Evolutionary conservation across 2,888 invertebrate species (phyloP).

Genomic region (Litoditis marina): DNA sequence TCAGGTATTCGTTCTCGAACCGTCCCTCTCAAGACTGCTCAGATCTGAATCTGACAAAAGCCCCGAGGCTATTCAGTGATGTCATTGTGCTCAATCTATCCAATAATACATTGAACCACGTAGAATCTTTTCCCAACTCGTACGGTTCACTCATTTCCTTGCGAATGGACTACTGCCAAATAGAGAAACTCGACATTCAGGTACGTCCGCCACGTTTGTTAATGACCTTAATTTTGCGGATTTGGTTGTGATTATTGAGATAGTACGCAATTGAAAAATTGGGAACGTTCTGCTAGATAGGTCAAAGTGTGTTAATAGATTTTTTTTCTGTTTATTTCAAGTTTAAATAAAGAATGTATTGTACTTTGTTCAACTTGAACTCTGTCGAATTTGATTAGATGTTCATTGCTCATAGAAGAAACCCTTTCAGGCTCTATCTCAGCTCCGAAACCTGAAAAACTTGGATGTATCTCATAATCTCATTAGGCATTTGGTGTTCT

Average conservation of each 20-base stretch:
- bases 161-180: constrained; percentile 28
- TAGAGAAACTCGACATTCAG: constrained; percentile 30
- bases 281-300: too few relatives aligned
- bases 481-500: constrained; percentile 9
- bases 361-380: too few relatives aligned
- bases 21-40: constrained; percentile 38
- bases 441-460: constrained; percentile 8
- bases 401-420: neutral
- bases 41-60: constrained; percentile 14
- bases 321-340: too few relatives aligned
- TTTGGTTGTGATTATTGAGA: too few relatives aligned
- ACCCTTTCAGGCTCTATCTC: constrained; percentile 7
- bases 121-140: constrained; percentile 21
- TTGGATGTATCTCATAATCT: constrained; percentile 14
- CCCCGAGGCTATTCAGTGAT: constrained; percentile 24
- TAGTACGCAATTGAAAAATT: too few relatives aligned
- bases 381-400: too few relatives aligned
- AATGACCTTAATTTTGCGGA: too few relatives aligned
- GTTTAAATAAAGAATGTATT: too few relatives aligned
- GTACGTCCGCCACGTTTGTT: constrained; percentile 1
- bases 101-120: constrained; percentile 27
- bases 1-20: constrained; percentile 36
- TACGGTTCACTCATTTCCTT: constrained; percentile 29
- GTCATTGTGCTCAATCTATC: constrained; percentile 27
- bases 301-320: too few relatives aligned